These are phyloP conservation scores for Polia nebulosa DNA, from an alignment of 2,888 invertebrate genomes.

Conservation along the genomic window DNA sequence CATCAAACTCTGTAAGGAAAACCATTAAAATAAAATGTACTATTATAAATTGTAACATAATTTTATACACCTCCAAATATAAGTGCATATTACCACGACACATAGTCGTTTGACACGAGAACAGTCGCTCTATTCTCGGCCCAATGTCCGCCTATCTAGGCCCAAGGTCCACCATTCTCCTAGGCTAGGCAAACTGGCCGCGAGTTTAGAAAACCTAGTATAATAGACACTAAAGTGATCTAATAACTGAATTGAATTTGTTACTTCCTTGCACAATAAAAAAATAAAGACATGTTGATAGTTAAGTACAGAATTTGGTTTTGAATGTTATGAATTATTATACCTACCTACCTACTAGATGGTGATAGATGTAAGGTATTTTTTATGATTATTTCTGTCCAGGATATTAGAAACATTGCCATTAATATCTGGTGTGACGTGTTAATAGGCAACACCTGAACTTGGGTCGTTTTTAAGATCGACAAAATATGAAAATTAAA, in stretches of 20 bases:
- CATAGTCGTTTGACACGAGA: slow-evolving; percentile 51
- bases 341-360: too few relatives aligned
- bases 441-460: too few relatives aligned
- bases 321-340: slow-evolving; percentile 8
- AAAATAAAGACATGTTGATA: not conserved
- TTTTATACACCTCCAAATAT: slow-evolving; percentile 31
- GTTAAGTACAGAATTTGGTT: slow-evolving; percentile 15
- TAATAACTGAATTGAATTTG: slow-evolving; percentile 21
- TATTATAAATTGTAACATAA: slow-evolving; percentile 12
- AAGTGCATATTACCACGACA: slow-evolving; percentile 19
- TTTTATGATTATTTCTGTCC: not conserved
- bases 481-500: too few relatives aligned
- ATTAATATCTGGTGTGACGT: too few relatives aligned
- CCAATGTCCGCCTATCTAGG: slow-evolving; percentile 56
- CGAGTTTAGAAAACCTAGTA: slow-evolving; percentile 62
- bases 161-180: slow-evolving; percentile 80
- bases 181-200: slow-evolving; percentile 49
- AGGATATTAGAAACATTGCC: not conserved
- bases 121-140: slow-evolving; percentile 69
- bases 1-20: not conserved
- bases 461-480: too few relatives aligned
- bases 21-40: slow-evolving; percentile 27
- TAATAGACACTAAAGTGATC: slow-evolving; percentile 10
- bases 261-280: slow-evolving; percentile 39
- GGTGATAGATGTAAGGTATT: not conserved